A percentile compares a stretch with the other conserved stretches of the same genome.
phyloP scores from a whole-genome alignment of 1,140 invertebrate genomes.

The Heterodera carotae region DNA sequence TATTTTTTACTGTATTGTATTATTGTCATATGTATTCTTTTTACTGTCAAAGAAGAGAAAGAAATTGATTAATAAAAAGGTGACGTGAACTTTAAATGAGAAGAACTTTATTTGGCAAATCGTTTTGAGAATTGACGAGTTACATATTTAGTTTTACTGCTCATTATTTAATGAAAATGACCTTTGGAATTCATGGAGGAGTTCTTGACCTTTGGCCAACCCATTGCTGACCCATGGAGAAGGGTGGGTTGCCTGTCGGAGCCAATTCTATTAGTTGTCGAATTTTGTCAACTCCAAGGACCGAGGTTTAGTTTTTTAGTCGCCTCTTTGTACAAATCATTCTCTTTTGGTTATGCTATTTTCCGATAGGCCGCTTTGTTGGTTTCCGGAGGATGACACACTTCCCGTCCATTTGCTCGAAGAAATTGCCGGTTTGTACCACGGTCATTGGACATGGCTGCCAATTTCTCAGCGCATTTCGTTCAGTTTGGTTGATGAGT shows the following conservation, averaged over 20 bases:
- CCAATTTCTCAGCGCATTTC: not conserved
- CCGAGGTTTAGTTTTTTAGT: conserved; percentile 27
- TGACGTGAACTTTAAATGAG: no score
- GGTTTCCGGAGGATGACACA: conserved; percentile 38
- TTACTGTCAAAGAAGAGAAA: not conserved
- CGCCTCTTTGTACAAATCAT: conserved; percentile 38
- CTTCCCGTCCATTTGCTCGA: conserved; percentile 47
- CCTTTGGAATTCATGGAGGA: conserved; percentile 28
- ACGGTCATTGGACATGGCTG: no score
- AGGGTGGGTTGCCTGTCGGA: conserved; percentile 37
- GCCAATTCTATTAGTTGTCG: conserved; percentile 47
- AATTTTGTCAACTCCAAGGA: conserved; percentile 46
- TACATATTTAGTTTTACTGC: not conserved
- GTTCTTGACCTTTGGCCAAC: conserved; percentile 50
- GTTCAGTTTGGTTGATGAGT: conserved; percentile 58
- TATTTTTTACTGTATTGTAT: no score
- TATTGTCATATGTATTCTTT: not conserved
- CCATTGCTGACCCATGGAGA: conserved; percentile 48
- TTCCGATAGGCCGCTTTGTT: conserved; percentile 42
- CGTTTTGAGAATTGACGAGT: not conserved
- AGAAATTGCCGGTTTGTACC: conserved; percentile 15
- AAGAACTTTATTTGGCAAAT: no score
- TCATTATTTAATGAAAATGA: not conserved
- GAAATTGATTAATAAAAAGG: no score
- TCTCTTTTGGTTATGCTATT: not conserved